phyloP scores from a whole-genome alignment of 2,797 vertebrate species.

The Periparus ater region DNA sequence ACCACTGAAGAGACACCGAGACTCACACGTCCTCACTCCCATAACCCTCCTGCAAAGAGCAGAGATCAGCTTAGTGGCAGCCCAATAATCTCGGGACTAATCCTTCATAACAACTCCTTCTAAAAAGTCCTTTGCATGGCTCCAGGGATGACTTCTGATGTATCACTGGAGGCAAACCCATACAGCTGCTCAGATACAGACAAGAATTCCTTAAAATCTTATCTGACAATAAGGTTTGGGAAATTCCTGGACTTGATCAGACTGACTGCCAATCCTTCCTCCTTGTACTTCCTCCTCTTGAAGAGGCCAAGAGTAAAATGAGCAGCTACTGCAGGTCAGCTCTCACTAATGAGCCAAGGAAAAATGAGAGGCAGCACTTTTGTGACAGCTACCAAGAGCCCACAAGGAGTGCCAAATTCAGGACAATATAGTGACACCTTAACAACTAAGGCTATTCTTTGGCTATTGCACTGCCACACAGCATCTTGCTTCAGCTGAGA shows the following conservation, averaged over 20 bases:
- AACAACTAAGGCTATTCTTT: background rate
- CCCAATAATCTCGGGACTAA: background rate
- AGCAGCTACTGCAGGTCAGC: background rate
- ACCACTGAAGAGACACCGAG: slow-evolving; percentile 95
- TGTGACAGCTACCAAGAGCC: background rate
- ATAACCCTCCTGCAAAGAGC: slow-evolving; percentile 87
- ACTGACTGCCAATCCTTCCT: background rate
- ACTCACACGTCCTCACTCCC: slow-evolving; percentile 96
- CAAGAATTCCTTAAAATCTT: background rate
- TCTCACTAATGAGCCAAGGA: background rate
- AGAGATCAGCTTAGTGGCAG: background rate
- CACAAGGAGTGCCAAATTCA: background rate
- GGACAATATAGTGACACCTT: background rate
- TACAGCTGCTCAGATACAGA: background rate
- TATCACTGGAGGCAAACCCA: background rate
- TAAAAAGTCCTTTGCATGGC: background rate
- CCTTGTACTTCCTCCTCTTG: background rate
- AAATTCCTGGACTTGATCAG: background rate
- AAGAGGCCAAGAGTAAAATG: background rate
- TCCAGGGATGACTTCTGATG: background rate
- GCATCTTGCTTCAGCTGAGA: background rate
- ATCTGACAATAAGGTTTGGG: background rate
- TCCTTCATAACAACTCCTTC: background rate
- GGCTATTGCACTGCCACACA: background rate
- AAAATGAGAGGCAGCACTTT: background rate